Base-by-base conservation (phyloP, 2,888 invertebrate genomes). In the Argynnis bischoffii region DNA sequence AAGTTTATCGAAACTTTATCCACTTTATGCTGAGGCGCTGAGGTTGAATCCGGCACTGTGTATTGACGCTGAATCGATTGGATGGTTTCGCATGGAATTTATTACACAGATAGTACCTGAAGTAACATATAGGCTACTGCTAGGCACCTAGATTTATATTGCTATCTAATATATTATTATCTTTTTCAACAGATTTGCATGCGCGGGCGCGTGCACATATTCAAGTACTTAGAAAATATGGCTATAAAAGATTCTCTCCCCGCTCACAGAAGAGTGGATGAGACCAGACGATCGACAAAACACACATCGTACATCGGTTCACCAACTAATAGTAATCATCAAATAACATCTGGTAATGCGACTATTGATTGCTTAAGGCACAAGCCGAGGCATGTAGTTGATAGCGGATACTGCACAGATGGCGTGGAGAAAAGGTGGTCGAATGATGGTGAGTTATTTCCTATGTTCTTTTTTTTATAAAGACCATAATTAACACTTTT, bases 191-290 rank as follows among this genome's bases (percentile, higher is more conserved):
- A 97, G 97, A 93, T 97, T 77, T 98, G 98, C 92, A 96, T 96
- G 90, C 95, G 98, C 86, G 98, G 99, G 77, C 95, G 97, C 82
- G 97, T 98, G 82, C 98, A 99, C 89, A 97, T 99, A 79, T 98
- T 98, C 93, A 98, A 98, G 88, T 98, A 96, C 91, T 93, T 99
- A 76, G 98, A 98, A 86, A 96, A 96, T 81, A 97, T 97, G 92
- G 97, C 98, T 59, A 95, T 95, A 81, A 96, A 96, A 87, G 94
- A 93, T 79, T 87, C 86, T 73, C 78, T 89, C 70, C 90, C 89
- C 76, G 80, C 89, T 78, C 89, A 90, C 88, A 85, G 90, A 89
- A 88, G 92, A 79, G 83, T 85, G 79, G 94, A 89, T 83, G 93
- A 90, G 77, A 91, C 87, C 81, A 84, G 88, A 86, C 86, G 86